Percentiles rank a stretch among this genome's conserved stretches.
Conservation (phyloP, 2,797 vertebrate species). For the Odontamblyopus rebecca region DNA sequence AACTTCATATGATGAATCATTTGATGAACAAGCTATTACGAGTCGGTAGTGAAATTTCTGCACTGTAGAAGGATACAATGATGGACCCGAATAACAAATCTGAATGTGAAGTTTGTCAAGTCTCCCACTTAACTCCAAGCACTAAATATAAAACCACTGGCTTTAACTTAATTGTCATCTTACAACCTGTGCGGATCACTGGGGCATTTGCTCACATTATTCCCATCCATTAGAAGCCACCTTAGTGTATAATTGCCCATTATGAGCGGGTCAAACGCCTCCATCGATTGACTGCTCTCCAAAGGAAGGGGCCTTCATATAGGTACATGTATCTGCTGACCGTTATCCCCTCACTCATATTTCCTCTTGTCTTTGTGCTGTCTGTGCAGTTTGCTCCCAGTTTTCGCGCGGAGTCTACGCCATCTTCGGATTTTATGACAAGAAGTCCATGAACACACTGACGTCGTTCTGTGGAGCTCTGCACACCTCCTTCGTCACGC, state of each 20-base stretch:
- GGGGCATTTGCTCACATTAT: conserved; percentile 20
- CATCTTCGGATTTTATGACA: conserved; percentile 99
- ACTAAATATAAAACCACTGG: neutral
- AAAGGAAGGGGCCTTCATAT: conserved; percentile 23
- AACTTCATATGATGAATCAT: no score
- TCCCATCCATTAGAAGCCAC: conserved; percentile 16
- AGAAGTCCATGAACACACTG: conserved; percentile 99
- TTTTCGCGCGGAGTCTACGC: conserved; percentile 98
- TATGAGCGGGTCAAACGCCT: conserved; percentile 25
- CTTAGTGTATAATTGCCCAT: conserved; percentile 24
- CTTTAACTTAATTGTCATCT: neutral
- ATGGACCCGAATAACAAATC: no score
- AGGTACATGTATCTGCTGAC: conserved; percentile 31
- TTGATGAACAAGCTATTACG: no score
- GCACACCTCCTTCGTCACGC: conserved; percentile 97
- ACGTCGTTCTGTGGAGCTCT: conserved; percentile 98
- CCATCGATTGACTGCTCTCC: conserved; percentile 21
- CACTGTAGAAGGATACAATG: no score
- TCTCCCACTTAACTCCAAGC: neutral
- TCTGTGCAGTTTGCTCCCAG: conserved; percentile 93
- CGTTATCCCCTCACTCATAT: conserved; percentile 9
- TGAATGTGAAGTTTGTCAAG: neutral
- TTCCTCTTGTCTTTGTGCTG: conserved; percentile 30
- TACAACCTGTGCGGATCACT: conserved; percentile 1
- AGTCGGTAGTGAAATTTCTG: no score